Base-by-base conservation (phyloP, 2,888 invertebrate genomes). In the Papilio elwesi region DNA sequence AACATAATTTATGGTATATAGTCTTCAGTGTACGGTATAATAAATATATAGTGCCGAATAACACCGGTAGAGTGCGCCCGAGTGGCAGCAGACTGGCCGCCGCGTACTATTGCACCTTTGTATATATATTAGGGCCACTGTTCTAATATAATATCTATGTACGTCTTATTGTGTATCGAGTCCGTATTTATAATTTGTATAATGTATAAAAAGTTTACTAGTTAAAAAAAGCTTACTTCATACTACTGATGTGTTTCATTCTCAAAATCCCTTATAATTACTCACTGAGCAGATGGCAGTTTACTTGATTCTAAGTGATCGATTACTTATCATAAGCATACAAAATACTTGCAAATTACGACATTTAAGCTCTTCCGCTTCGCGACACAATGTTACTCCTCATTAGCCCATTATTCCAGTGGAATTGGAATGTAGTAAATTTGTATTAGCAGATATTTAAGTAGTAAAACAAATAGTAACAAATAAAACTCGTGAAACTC, bases 181-280 rank as follows among this genome's bases (percentile, higher is more conserved):
- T 87, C 85, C 85, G 87, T 88, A 88, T 85, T 62, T 87, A 81
- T 82, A 85, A 87, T 86, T 62, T 87, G 85, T 90, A 80, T 88
- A 85, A 85, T 88, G 87, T 89, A 85, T 89, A 88, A 87, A 86
- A 87, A 83, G 86, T 88, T 87, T 87, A 87, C 89, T 90, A 91
- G 90, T 88, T 90, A 81, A 90, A 90, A 69, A 91, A 93, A 90
- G 91, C 92, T 92, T 92, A 88, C 86, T 90, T 88, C 86, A 86
- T 89, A 88, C 86, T 83, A 85, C 89, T 87, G 85, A 89, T 89
- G 85, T 84, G 83, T 87, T 83, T 81, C 71, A 65, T 63, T 51
- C 55, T 38, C 66, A 67, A 52, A 70, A 52, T 48, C 59, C 64
- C 65, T 9, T 43, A 43, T 5, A 43, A 9, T 43, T 43, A 43